Base-by-base conservation (phyloP, 2,113 vertebrate genomes). In the Platysternon megacephalum region DNA sequence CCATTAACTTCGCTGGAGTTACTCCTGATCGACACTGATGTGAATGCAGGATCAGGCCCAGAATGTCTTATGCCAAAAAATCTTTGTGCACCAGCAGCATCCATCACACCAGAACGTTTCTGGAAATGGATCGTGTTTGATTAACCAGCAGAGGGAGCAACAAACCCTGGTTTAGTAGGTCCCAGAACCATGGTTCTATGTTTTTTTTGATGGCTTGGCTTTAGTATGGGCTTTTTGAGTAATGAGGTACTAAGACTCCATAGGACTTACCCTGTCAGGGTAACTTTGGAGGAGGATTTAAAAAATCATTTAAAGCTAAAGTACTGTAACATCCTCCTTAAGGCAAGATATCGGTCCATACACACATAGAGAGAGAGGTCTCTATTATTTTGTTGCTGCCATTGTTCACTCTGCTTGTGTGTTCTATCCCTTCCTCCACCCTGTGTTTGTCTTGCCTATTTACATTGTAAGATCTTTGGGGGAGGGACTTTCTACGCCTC, bases 101-200 rank as follows among this genome's bases (percentile, higher is more conserved):
- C 3, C 0, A 0, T 1, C 0, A 12, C 26, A 48, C 44, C 0
- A 0, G 93, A 86, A 91, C 61, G 39, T 24, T 2, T 0, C 2
- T 24, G 90, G 44, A 82, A 4, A 1, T 0, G 79, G 52, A 22
- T 48, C 0, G 4, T 42, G 72, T 55, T 92, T 79, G 79, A 65
- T 81, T 4, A 76, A 44, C 89, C 84, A 80, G 91, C 92, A 95
- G 93, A 94, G 85, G 94, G 95, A 96, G 96, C 3, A 22, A 21
- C 84, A 91, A 93, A 91, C 56, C 74, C 84, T 11, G 0, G 49
- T 79, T 87, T 86, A 10, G 78, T 82, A 3, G 32, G 42, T 79
- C 11, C 29, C 5, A 10, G 9, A 48, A 2, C 0, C 0, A 4
- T 0, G 28, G 58, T 68, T 7, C 53, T 0, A 7, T 28, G 84